Conservation (phyloP, 2,797 vertebrate species). For the Brachyrhaphis roseni region DNA sequence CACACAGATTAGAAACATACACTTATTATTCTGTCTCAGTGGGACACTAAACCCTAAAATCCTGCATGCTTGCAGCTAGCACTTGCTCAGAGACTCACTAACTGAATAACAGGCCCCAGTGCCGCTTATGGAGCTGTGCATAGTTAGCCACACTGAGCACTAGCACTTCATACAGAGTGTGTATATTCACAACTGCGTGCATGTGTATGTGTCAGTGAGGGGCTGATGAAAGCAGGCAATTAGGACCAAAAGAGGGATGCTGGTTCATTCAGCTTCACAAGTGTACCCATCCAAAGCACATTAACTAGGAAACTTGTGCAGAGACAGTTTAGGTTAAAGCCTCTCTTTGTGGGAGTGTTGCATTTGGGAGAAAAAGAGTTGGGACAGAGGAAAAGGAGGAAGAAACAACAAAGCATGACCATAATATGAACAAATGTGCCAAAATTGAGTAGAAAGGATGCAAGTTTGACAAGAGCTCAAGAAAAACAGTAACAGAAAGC, state of each 20-base stretch:
- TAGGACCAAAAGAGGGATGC: conserved; percentile 71
- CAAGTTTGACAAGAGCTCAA: background rate
- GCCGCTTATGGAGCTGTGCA: conserved; percentile 77
- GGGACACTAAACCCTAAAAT: conserved; percentile 87
- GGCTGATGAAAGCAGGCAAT: conserved; percentile 78
- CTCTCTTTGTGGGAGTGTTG: conserved; percentile 16
- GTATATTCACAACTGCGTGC: conserved; percentile 21
- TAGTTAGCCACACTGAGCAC: conserved; percentile 70
- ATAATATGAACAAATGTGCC: background rate
- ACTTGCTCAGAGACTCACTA: conserved; percentile 75
- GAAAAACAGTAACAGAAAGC: background rate
- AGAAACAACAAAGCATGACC: conserved; percentile 11
- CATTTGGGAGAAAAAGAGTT: background rate
- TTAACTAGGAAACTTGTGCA: conserved; percentile 54
- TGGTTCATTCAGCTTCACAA: conserved; percentile 72
- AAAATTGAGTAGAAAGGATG: background rate
- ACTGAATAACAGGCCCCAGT: conserved; percentile 60
- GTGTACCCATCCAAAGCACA: conserved; percentile 72
- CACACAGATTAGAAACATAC: conserved; percentile 87
- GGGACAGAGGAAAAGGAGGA: background rate
- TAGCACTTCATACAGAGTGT: conserved; percentile 58
- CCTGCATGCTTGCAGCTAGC: conserved; percentile 78
- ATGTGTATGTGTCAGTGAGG: conserved; percentile 47
- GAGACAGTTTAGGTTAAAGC: conserved; percentile 37
- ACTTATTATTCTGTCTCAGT: conserved; percentile 88